Conservation (phyloP, 2,888 invertebrate species). For the Spicauda simplicius region DNA sequence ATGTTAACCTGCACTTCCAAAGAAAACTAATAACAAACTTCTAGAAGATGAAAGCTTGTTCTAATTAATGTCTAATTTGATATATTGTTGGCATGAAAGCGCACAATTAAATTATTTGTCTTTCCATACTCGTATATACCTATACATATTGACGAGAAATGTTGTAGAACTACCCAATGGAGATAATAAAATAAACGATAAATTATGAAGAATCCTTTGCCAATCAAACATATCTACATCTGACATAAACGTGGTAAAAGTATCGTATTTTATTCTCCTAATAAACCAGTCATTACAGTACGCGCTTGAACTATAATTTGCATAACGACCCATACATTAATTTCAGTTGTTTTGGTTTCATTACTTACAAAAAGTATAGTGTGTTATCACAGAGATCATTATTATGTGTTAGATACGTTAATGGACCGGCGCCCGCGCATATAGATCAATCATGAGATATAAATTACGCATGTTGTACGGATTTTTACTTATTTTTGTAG, state of each 20-base stretch:
- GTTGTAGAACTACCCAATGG: too few relatives aligned
- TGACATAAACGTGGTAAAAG: not conserved
- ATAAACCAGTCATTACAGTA: not conserved
- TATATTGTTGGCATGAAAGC: too few relatives aligned
- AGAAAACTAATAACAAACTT: too few relatives aligned
- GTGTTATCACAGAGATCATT: slow-evolving; percentile 3
- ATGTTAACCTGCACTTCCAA: too few relatives aligned
- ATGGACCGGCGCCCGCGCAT: slow-evolving; percentile 27
- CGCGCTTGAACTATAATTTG: slow-evolving; percentile 21
- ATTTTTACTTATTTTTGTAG: slow-evolving; percentile 17
- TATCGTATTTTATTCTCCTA: not conserved
- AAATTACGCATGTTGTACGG: not conserved
- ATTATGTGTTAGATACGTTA: slow-evolving; percentile 29
- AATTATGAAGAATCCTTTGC: not conserved
- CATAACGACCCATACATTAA: slow-evolving; percentile 8
- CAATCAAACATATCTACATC: not conserved
- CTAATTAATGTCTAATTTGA: too few relatives aligned
- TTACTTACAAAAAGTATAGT: slow-evolving; percentile 14
- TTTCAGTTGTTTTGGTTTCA: slow-evolving; percentile 14
- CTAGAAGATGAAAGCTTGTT: too few relatives aligned
- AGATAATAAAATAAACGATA: not conserved
- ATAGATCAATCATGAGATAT: slow-evolving; percentile 24
- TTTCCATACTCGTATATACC: too few relatives aligned
- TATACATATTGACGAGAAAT: too few relatives aligned
- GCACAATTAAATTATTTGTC: too few relatives aligned